Evolutionary conservation across 2,888 invertebrate genomes (phyloP).

Genomic region (Tryphoninae sp.): DNA sequence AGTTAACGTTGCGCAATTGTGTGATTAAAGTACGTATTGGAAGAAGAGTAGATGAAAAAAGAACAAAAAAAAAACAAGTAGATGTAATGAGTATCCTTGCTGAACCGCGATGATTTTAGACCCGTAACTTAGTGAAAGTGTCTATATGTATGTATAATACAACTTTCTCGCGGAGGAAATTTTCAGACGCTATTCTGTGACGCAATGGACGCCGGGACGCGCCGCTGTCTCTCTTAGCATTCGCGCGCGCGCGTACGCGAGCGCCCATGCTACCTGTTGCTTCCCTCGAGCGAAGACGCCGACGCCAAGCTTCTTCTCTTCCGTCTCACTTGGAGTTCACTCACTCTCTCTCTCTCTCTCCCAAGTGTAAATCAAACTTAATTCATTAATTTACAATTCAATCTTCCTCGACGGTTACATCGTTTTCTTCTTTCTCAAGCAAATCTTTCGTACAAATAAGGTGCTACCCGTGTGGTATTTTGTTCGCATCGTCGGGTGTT

Average conservation of each 20-base stretch:
- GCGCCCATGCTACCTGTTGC: constrained; percentile 65
- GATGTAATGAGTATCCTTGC: background rate
- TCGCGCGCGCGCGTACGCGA: constrained; percentile 39
- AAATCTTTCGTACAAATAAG: constrained; percentile 6
- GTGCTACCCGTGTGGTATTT: background rate
- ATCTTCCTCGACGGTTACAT: background rate
- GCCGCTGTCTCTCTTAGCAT: constrained; percentile 52
- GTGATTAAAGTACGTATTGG: constrained; percentile 7
- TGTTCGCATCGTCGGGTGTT: constrained; percentile 1
- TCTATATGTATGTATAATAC: constrained; percentile 7
- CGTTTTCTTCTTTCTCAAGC: background rate
- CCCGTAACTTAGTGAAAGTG: constrained; percentile 16
- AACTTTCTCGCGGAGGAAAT: constrained; percentile 46
- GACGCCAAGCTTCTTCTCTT: constrained; percentile 63
- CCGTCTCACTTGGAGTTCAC: background rate
- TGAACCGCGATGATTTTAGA: constrained; percentile 5
- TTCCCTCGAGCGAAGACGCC: constrained; percentile 56
- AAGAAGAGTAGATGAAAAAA: background rate
- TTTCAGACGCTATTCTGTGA: constrained; percentile 57
- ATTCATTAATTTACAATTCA: constrained; percentile 8
- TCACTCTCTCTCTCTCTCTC: constrained; percentile 5
- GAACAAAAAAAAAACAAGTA: background rate
- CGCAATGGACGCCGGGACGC: constrained; percentile 64
- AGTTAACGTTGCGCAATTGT: constrained; percentile 9
- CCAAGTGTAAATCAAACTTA: background rate